Percentiles rank a stretch among this genome's conserved stretches.
Evolutionary conservation across 2,888 invertebrate genomes (phyloP).

Genomic region (Drosophila leonis): DNA sequence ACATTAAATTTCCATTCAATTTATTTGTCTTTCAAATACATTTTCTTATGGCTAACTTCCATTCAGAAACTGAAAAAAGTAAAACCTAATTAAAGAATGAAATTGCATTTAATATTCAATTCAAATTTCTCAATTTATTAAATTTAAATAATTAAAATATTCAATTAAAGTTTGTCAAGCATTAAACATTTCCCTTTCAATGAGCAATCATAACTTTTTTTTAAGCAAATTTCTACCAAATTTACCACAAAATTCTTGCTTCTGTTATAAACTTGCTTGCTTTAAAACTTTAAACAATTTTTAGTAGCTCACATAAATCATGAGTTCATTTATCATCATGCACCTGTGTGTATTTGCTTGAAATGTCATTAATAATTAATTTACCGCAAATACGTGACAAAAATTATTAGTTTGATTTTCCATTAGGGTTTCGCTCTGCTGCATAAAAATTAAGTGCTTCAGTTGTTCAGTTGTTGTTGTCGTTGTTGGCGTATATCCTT

Average conservation of each 20-base stretch:
- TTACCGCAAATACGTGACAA: constrained; percentile 63
- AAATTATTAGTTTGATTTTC: constrained; percentile 53
- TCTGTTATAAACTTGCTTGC: neutral
- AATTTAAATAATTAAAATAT: neutral
- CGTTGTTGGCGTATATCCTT: constrained; percentile 4
- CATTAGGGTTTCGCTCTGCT: constrained; percentile 20
- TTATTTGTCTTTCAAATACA: neutral
- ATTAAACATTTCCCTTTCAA: neutral
- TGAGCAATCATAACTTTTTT: neutral
- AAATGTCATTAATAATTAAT: constrained; percentile 54
- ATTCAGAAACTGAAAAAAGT: neutral
- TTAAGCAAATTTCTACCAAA: too few species aligned
- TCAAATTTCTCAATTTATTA: neutral
- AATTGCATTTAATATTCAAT: neutral
- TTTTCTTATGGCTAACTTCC: neutral
- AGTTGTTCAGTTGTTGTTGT: constrained; percentile 7
- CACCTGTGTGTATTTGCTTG: constrained; percentile 22
- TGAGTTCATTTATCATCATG: constrained; percentile 39
- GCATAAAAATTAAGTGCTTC: constrained; percentile 5
- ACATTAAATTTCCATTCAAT: neutral
- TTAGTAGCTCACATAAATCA: constrained; percentile 29
- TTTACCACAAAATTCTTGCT: neutral
- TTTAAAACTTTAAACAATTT: neutral
- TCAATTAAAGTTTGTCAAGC: neutral
- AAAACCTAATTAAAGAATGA: neutral